Evolutionary conservation across 2,797 vertebrate species (phyloP).

Genomic region (Alectoris magna): DNA sequence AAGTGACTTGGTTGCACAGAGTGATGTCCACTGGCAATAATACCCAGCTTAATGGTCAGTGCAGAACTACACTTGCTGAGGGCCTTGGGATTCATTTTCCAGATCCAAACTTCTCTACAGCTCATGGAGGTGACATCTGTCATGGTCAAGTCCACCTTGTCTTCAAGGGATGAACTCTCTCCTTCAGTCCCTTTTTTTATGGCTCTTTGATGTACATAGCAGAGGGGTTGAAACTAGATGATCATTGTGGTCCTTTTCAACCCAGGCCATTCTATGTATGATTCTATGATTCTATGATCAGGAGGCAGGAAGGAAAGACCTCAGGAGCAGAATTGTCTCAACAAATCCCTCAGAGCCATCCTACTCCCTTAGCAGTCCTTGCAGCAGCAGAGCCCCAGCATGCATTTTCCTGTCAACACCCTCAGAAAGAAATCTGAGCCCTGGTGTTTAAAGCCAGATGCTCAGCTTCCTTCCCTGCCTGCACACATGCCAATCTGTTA

Average conservation of each 20-base stretch:
- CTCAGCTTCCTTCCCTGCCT: constrained; percentile 51
- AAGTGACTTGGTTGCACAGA: background rate
- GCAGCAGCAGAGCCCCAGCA: background rate
- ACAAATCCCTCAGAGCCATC: background rate
- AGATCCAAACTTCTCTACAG: background rate
- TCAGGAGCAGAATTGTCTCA: background rate
- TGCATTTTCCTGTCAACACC: constrained; percentile 53
- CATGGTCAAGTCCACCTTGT: background rate
- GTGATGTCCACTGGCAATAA: background rate
- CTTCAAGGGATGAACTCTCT: background rate
- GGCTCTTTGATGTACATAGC: background rate
- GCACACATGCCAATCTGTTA: constrained; percentile 39
- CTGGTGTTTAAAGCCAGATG: constrained; percentile 24
- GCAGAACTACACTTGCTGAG: background rate
- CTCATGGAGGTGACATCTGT: background rate
- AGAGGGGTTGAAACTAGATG: no score
- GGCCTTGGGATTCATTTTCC: background rate
- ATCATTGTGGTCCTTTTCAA: no score
- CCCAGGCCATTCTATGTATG: no score
- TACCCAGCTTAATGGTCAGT: background rate
- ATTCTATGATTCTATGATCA: background rate
- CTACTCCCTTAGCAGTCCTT: background rate
- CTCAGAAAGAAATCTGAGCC: constrained; percentile 32
- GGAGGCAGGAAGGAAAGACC: constrained; percentile 12
- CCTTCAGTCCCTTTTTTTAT: background rate